Evolutionary conservation across 2,888 invertebrate species (phyloP), one percentile per base, ranked within the genome.

Genomic region (Xylota sylvarum): DNA sequence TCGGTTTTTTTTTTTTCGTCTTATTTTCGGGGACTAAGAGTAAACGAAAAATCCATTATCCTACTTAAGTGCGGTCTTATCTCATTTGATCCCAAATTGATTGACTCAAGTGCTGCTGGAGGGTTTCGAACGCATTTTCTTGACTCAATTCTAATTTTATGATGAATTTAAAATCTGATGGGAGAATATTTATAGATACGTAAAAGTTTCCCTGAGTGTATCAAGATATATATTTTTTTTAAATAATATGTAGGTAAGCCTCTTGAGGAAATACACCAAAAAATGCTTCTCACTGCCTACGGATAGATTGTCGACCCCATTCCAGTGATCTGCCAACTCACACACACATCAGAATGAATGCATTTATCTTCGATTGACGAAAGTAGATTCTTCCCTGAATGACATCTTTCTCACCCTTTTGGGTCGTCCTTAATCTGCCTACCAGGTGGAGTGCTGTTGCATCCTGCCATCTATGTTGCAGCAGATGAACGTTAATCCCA

Each of bases 21-120:
- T 27, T 62, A 52, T 70, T 74, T 67, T 52, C 43, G 46, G 74
- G 46, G 74, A 37, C 65, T 37, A 67, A 69, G 70, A 58, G 64
- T 65, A 76, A 80, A 69, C 74, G 70, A 85, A 81, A 85, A 77
- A 82, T 82, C 86, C 82, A 86, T 86, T 86, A 77, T 86, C 56
- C 77, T 78, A 73, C 77, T 86, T 77, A 86, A 81, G 86, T 82
- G 77, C 72, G 72, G 82, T 56, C 69, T 86, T 72, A 82, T 78
- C 82, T 82, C 77, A 86, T 82, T 82, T 77, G 77, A 86, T 73
- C 62, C 73, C 27, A 77, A 86, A 81, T 72, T 81, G 85, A 86
- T 86, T 81, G 86, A 69, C 73, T 86, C 82, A 86, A 86, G 83
- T 69, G 56, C 40, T 69, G 56, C 40, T 69, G 19, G 69, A 65